These are phyloP conservation scores for Micrasema minimum DNA, from an alignment of 1,140 invertebrate genomes.

Conservation along the genomic window DNA sequence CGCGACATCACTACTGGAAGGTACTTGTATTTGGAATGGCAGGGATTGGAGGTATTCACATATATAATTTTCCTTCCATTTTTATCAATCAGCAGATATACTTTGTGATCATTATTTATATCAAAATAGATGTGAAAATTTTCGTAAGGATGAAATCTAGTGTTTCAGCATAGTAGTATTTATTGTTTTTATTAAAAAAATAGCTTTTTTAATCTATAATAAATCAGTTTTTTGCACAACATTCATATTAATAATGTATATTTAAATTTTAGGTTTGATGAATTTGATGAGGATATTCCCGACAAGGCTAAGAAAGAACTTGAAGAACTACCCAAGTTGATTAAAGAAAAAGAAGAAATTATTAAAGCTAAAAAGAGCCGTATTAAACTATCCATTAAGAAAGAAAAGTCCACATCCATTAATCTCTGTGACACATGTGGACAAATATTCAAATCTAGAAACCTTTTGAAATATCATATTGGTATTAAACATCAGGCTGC, in stretches of 20 bases:
- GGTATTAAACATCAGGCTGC: constrained; percentile 44
- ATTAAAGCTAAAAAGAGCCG: constrained; percentile 34
- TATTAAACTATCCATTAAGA: constrained; percentile 18
- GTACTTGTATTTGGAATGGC: constrained; percentile 48
- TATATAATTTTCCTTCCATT: too few species aligned
- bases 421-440: constrained; percentile 51
- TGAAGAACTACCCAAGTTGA: constrained; percentile 36
- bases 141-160: too few species aligned
- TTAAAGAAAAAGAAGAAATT: constrained; percentile 36
- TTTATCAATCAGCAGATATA: too few species aligned
- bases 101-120: too few species aligned
- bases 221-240: neutral
- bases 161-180: too few species aligned
- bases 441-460: constrained; percentile 49
- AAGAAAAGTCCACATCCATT: constrained; percentile 37
- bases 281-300: constrained; percentile 1
- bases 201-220: neutral
- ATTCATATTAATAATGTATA: too few species aligned
- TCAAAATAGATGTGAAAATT: too few species aligned
- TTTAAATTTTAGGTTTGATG: constrained; percentile 47
- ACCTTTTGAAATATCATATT: constrained; percentile 50
- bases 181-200: neutral
- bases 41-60: constrained; percentile 47
- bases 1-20: constrained; percentile 49
- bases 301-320: constrained; percentile 41